These are phyloP conservation scores for Oryzias curvinotus DNA, from an alignment of 2,113 vertebrate species.

Conservation along the genomic window DNA sequence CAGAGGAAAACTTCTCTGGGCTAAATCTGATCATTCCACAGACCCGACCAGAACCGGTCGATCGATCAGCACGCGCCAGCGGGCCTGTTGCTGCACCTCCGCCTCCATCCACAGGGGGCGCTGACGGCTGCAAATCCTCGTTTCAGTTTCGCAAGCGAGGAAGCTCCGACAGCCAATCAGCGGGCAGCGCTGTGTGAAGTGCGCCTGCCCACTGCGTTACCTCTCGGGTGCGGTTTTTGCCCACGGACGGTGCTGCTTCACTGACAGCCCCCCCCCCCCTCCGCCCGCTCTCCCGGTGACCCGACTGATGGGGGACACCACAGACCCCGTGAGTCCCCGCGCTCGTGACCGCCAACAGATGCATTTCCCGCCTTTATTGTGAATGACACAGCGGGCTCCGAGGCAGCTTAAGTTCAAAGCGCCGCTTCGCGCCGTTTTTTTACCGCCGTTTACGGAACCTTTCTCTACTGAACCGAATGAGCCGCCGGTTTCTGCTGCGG, in stretches of 20 bases:
- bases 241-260: slow-evolving; percentile 14
- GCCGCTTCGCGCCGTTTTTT: no score
- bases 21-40: no score
- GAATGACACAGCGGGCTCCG: background rate
- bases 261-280: background rate
- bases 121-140: background rate
- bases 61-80: no score
- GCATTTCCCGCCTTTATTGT: slow-evolving; percentile 7
- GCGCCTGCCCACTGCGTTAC: no score
- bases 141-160: slow-evolving; percentile 27
- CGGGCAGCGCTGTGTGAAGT: background rate
- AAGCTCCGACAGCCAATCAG: slow-evolving; percentile 49
- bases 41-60: no score
- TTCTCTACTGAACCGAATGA: no score
- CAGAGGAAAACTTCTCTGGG: no score
- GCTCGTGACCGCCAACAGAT: background rate
- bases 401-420: no score
- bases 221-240: background rate
- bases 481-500: no score
- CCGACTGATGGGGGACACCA: slow-evolving; percentile 49
- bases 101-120: slow-evolving; percentile 19
- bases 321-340: slow-evolving; percentile 58
- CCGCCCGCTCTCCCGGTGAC: background rate
- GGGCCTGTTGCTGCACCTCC: no score
- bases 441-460: no score